Evolutionary conservation across 2,888 invertebrate genomes (phyloP).

Genomic region (Acleris literana): DNA sequence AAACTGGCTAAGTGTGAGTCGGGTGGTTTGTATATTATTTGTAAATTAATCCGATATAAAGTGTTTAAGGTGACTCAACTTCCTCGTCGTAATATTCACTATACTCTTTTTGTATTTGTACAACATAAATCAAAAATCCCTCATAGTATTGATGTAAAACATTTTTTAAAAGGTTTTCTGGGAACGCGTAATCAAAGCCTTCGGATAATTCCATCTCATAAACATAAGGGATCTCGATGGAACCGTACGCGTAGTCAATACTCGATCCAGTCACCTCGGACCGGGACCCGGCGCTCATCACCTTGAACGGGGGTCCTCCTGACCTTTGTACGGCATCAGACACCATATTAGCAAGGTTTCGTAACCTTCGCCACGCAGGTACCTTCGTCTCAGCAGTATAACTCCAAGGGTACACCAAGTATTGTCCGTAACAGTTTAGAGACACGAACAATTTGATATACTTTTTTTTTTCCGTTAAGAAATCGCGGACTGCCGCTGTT

Average conservation of each 20-base stretch:
- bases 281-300: conserved; percentile 81
- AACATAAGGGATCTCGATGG: conserved; percentile 77
- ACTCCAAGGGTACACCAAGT: conserved; percentile 86
- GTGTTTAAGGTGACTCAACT: too few species aligned
- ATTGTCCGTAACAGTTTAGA: conserved; percentile 87
- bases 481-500: conserved; percentile 78
- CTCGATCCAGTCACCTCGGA: conserved; percentile 85
- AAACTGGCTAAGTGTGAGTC: too few species aligned
- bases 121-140: conserved; percentile 65
- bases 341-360: conserved; percentile 65
- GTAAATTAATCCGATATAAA: too few species aligned
- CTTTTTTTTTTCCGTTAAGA: conserved; percentile 74
- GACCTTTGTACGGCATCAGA: conserved; percentile 66
- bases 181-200: conserved; percentile 86
- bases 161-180: conserved; percentile 67
- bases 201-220: conserved; percentile 86
- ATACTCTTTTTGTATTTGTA: conserved; percentile 64
- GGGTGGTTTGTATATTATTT: too few species aligned
- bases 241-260: conserved; percentile 85
- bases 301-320: conserved; percentile 72
- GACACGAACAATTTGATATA: conserved; percentile 86
- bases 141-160: conserved; percentile 68
- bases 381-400: conserved; percentile 79
- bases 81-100: conserved; percentile 1
- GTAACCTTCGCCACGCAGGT: conserved; percentile 72